Base-by-base conservation (phyloP, 2,113 vertebrate species). In the Colistium nudipinnis region DNA sequence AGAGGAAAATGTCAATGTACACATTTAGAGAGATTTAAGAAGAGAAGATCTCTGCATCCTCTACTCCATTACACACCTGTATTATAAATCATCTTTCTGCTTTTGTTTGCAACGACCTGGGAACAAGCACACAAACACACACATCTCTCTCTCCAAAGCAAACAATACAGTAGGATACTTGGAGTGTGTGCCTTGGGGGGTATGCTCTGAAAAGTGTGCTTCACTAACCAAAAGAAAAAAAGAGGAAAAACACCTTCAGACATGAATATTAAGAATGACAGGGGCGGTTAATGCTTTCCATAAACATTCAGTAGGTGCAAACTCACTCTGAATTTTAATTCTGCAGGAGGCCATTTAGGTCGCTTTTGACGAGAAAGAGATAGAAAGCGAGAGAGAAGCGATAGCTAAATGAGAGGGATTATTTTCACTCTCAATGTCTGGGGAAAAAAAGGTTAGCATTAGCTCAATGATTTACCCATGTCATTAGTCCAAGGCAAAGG, bases 231-330 rank as follows among this genome's bases (percentile, higher is more conserved):
- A 95, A 93, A 93, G 93, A 65, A 93, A 92, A 60, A 17, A 48
- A 33, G 64, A 65, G 35, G 51, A 45, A 33, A 62, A 57, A 57
- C 22, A 13, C 56, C 44, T 68, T 94, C 89, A 94, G 92, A 92
- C 92, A 92, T 93, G 94, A 94, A 95, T 95, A 98, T 97, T 96
- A 97, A 96, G 95, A 97, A 96, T 96, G 95, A 97, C 96, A 96
- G 95, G 92, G 88, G 88, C 92, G 93, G 94, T 95, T 95, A 96
- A 95, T 93, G 93, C 93, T 92, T 93, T 94, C 94, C 92, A 96
- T 95, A 96, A 95, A 96, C 94, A 95, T 93, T 93, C 93, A 87
- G 83, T 54, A 92, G 87, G 88, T 90, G 93, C 88, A 94, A 92
- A 95, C 95, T 85, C 93, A 93, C 81, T 82, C 91, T 90, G 95